Percentiles rank a stretch among this genome's conserved stretches.
Conservation (phyloP, 2,888 invertebrate species). For the Chymomyza fuscimana region DNA sequence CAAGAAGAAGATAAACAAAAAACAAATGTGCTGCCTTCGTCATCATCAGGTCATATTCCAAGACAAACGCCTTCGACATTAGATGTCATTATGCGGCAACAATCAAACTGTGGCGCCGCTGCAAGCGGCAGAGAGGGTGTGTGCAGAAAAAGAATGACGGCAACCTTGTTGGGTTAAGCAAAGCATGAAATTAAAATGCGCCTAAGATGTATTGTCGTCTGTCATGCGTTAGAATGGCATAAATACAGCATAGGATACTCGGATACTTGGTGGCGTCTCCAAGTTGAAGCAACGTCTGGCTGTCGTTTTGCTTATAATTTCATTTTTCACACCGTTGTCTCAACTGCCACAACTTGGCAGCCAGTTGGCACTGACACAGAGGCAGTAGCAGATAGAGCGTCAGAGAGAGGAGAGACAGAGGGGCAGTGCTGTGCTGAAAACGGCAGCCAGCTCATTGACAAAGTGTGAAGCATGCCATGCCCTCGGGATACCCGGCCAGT, state of each 20-base stretch:
- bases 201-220: conserved; percentile 74
- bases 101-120: conserved; percentile 54
- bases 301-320: conserved; percentile 66
- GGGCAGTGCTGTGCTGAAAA: not conserved
- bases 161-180: conserved; percentile 52
- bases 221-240: conserved; percentile 55
- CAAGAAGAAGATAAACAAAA: not conserved
- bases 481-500: conserved; percentile 12
- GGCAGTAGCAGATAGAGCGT: not conserved
- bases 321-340: conserved; percentile 71
- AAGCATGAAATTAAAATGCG: conserved; percentile 79
- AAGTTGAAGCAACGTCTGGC: not conserved
- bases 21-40: not conserved
- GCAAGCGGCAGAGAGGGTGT: conserved; percentile 15
- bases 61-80: conserved; percentile 67
- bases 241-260: conserved; percentile 3
- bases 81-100: conserved; percentile 75
- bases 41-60: conserved; percentile 37
- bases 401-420: not conserved
- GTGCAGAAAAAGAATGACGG: not conserved
- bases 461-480: conserved; percentile 53
- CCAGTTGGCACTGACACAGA: conserved; percentile 24
- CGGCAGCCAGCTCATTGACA: conserved; percentile 37
- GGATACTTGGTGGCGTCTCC: not conserved
- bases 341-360: conserved; percentile 51